Conservation (phyloP, 2,797 vertebrate species). For the Chaunax sp. region DNA sequence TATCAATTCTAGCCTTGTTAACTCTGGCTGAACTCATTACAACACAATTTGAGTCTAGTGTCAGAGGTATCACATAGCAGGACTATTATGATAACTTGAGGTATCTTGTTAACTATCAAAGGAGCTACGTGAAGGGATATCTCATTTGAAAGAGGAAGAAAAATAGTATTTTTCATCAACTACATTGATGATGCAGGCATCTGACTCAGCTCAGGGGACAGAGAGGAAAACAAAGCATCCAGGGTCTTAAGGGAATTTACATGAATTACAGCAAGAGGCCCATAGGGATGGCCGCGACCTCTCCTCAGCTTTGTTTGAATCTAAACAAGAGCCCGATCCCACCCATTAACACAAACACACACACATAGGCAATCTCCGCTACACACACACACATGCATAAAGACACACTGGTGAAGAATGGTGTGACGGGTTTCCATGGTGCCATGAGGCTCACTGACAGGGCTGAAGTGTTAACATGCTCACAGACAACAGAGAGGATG, state of each 20-base stretch:
- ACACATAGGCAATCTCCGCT: neutral
- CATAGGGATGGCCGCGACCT: constrained; percentile 64
- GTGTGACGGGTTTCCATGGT: constrained; percentile 82
- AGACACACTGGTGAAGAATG: constrained; percentile 61
- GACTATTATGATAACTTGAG: constrained; percentile 14
- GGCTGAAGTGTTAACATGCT: constrained; percentile 77
- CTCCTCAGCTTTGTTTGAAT: constrained; percentile 71
- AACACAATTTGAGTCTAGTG: constrained; percentile 25
- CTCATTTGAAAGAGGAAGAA: constrained; percentile 6
- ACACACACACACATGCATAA: constrained; percentile 42
- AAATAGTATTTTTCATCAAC: constrained; percentile 6
- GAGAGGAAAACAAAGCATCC: constrained; percentile 61
- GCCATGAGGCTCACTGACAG: constrained; percentile 73
- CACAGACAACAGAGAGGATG: constrained; percentile 75
- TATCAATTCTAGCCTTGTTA: constrained; percentile 51
- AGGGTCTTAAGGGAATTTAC: constrained; percentile 78
- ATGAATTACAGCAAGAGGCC: constrained; percentile 81
- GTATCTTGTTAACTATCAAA: constrained; percentile 33
- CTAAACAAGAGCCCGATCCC: constrained; percentile 68
- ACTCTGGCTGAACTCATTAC: constrained; percentile 56
- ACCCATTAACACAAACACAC: constrained; percentile 49
- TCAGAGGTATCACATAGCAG: constrained; percentile 38
- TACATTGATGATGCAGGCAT: constrained; percentile 34
- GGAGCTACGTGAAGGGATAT: constrained; percentile 33
- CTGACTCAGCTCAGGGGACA: constrained; percentile 46